Conservation (phyloP, 2,888 invertebrate species). For the Troides aeacus region DNA sequence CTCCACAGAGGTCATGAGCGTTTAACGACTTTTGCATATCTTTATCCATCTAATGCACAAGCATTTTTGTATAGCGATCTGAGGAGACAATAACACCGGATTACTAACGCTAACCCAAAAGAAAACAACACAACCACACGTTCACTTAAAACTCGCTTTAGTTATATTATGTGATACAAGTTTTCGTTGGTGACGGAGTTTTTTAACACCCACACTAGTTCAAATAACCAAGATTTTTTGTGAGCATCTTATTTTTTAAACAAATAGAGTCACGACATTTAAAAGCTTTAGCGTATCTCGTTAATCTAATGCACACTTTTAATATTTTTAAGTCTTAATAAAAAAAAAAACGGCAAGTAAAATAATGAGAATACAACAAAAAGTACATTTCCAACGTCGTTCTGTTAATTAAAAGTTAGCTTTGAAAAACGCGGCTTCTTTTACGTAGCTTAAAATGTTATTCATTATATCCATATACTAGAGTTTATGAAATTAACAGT, state of each 20-base stretch:
- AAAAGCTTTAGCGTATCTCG: slow-evolving; percentile 14
- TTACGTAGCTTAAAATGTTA: background rate
- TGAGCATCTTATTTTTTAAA: background rate
- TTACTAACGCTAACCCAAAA: slow-evolving; percentile 5
- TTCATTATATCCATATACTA: background rate
- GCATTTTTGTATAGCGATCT: slow-evolving; percentile 4
- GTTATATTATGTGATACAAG: slow-evolving; percentile 10
- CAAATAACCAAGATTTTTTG: background rate
- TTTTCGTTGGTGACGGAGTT: background rate
- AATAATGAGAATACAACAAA: slow-evolving; percentile 8
- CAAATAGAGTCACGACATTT: slow-evolving; percentile 36
- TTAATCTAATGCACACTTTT: slow-evolving; percentile 20
- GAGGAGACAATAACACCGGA: slow-evolving; percentile 5
- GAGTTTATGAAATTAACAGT: background rate
- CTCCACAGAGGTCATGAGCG: slow-evolving; percentile 41
- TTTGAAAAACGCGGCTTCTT: background rate
- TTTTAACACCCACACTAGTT: background rate
- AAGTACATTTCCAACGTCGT: slow-evolving; percentile 5
- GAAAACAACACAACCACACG: slow-evolving; percentile 2
- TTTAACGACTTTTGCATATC: slow-evolving; percentile 31
- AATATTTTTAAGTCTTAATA: background rate
- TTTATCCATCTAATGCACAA: slow-evolving; percentile 22
- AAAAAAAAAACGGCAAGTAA: background rate
- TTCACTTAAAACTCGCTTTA: slow-evolving; percentile 17
- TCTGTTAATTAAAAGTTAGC: slow-evolving; percentile 9